A percentile compares a stretch with the other conserved stretches of the same genome.
phyloP scores from a whole-genome alignment of 1,140 invertebrate genomes.

The Orussus abietinus region DNA sequence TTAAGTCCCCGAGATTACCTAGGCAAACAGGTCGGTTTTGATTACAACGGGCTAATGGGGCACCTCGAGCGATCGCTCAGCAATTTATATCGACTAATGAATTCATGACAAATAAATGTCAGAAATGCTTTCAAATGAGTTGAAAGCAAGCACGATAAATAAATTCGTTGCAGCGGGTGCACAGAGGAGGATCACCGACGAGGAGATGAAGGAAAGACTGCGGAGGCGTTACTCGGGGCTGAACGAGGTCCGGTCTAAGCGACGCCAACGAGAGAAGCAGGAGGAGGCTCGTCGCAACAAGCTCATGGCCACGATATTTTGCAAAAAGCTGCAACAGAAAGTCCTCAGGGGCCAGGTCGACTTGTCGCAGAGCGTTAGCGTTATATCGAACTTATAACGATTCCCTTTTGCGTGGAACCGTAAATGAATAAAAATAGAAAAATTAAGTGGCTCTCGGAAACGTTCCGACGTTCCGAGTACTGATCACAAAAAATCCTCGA shows the following conservation, averaged over 20 bases:
- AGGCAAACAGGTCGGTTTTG: conserved; percentile 35
- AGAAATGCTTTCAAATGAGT: too few relatives aligned
- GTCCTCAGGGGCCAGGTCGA: conserved; percentile 52
- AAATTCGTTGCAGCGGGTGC: conserved; percentile 27
- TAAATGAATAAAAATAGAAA: too few relatives aligned
- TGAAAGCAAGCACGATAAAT: too few relatives aligned
- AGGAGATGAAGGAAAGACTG: conserved; percentile 48
- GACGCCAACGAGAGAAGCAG: conserved; percentile 48
- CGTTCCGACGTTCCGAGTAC: too few relatives aligned
- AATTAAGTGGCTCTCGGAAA: too few relatives aligned
- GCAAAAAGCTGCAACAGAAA: conserved; percentile 54
- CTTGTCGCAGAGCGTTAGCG: conserved; percentile 53
- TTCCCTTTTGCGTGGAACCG: too few relatives aligned
- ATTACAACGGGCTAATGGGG: too few relatives aligned
- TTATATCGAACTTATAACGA: conserved; percentile 48
- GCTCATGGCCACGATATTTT: conserved; percentile 57
- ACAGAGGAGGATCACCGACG: conserved; percentile 48
- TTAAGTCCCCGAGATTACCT: conserved; percentile 23
- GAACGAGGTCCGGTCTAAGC: conserved; percentile 50
- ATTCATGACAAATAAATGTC: too few relatives aligned
- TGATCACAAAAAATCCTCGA: too few relatives aligned
- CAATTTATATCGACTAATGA: too few relatives aligned
- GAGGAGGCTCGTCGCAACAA: conserved; percentile 53
- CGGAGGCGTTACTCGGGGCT: conserved; percentile 51
- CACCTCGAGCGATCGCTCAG: too few relatives aligned